Evolutionary conservation across 1,140 invertebrate genomes (phyloP), one percentile per base, ranked within the genome.

Genomic region (Phortica variegata): DNA sequence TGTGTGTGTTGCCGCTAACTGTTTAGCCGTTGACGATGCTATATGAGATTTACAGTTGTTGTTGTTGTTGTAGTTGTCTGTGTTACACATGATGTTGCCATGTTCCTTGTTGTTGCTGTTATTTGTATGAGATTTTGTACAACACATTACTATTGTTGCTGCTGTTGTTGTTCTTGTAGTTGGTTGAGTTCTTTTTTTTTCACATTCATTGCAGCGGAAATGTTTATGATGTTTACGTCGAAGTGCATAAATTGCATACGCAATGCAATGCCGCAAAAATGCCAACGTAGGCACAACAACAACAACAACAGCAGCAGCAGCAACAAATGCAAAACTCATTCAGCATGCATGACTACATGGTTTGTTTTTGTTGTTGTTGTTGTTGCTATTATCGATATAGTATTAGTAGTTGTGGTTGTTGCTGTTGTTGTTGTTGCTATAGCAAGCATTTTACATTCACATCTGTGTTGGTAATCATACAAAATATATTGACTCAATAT

Each of bases 221-320:
- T 66, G 62, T 66, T 68, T 66, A 60, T 56, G 56, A 60, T 68
- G 63, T 66, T 66, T 66, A 66, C 62, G 68, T 52, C 60, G 60
- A 60, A 66, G 63, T 63, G 62, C 62, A 66, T 66, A 66, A 66
- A 68, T 66, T 66, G 23, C 23, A 26, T 26, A 26, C 60, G 62
- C 63, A 66, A 66, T 66, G 62, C 62, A 60, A 47, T 46, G 62
- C 57, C 49, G 52, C 60, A 18, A 26, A 43, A 19, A 13, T 17
- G 20, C 19, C 29, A 23, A 20, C 15, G 29, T 15, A 46, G 34
- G 23, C 34, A 43, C 50, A 26, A 44, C 47, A 49, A 49, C 55
- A 61, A 41, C 65, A 52, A 42, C 48, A 52, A 55, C 48, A 55
- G 61, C 56, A 52, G 44, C 60, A 50, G 47, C 59, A 26, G 23